Evolutionary conservation across 2,888 invertebrate species (phyloP), one percentile per base, ranked within the genome.

Genomic region (Cepaea hortensis): DNA sequence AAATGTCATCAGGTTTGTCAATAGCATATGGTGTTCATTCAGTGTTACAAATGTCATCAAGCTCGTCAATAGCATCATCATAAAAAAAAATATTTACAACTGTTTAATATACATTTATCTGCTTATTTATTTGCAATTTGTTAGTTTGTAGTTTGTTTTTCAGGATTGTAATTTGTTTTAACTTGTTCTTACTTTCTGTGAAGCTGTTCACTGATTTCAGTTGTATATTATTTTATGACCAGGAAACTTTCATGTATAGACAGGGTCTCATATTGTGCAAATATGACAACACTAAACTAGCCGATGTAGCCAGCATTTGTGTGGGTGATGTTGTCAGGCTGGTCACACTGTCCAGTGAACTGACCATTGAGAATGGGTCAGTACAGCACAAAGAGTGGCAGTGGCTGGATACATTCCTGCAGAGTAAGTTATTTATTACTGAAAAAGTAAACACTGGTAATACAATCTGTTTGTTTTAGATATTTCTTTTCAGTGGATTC

Each of bases 371-470:
- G 15, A 55, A 65, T 62, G 61, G 6, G 20, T 50, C 23, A 18
- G 9, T 86, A n/a, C 23, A 68, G 23, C 23, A 76, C 73, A 65
- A 65, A 23, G 55, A 61, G 11, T 86, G 86, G 86, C 70, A 81
- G 68, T 86, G 86, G 86, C 18, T 86, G 65, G 61, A 68, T 76
- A 86, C 81, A 81, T 35, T 76, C 18, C n/a, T 81, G 23, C 50
- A 65, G 1, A 81, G 86, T 86, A 11, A 81, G 86, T 81, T 2
- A 50, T 46, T 23, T 77, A 18, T 2, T 55, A 55, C 55, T 11
- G 11, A 11, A 0, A 55, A 55, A 11, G 11, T 55, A 55, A 55
- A 55, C 11, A 55, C 55, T 55, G 55, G 55, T 55, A 55, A 55
- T 9, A 55, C 55, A 11, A 9, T 55, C 6, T 55, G 55, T 55